A percentile compares a stretch with the other conserved stretches of the same genome.
These are phyloP conservation scores for Wasmannia auropunctata DNA, from an alignment of 1,140 invertebrate genomes.

Conservation along the genomic window DNA sequence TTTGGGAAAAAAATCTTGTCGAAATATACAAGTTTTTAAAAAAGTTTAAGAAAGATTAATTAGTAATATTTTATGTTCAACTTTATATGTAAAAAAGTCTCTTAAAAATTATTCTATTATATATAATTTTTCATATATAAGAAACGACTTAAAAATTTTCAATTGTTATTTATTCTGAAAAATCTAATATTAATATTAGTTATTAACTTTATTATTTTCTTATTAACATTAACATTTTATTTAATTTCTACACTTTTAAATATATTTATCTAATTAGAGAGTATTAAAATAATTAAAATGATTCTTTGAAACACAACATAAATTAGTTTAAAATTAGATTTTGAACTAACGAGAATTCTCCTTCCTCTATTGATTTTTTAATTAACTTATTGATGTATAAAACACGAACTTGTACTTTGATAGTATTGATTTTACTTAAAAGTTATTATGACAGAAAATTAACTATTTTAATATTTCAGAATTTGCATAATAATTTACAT, in stretches of 20 bases:
- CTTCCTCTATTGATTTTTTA: background rate
- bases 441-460: background rate
- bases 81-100: too few species aligned
- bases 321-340: background rate
- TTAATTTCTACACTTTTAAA: background rate
- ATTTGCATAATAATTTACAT: slow-evolving; percentile 8
- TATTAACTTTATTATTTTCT: too few species aligned
- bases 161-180: background rate
- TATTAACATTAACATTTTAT: background rate
- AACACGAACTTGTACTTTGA: background rate
- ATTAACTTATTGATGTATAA: background rate
- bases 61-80: too few species aligned
- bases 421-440: background rate
- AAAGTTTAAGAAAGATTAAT: too few species aligned
- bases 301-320: background rate
- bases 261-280: background rate
- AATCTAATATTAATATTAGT: too few species aligned
- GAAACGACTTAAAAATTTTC: background rate
- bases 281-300: background rate
- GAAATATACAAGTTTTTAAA: too few species aligned
- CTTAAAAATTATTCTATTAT: background rate
- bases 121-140: background rate
- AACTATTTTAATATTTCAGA: background rate
- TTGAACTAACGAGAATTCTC: too few species aligned
- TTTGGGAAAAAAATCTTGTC: too few species aligned